Evolutionary conservation across 1,140 invertebrate genomes (phyloP).

Genomic region (Drosophila elegans): DNA sequence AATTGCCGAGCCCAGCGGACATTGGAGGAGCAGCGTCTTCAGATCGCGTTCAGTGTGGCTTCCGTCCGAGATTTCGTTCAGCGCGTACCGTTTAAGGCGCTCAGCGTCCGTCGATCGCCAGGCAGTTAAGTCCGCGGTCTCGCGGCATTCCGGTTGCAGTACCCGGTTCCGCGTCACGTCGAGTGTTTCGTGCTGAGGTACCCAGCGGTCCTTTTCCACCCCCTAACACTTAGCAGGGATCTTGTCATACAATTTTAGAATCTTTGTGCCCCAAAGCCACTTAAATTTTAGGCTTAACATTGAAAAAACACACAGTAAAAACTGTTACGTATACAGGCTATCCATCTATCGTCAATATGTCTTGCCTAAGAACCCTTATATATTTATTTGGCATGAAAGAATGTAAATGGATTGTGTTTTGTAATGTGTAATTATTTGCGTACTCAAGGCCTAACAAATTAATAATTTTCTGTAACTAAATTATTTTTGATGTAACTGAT

Average conservation of each 20-base stretch:
- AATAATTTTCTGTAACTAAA: no score
- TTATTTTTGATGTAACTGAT: conserved; percentile 25
- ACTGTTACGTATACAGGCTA: no score
- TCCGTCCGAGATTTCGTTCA: background rate
- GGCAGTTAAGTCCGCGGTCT: conserved; percentile 20
- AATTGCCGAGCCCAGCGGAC: conserved; percentile 62
- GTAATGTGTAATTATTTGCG: no score
- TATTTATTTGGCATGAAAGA: no score
- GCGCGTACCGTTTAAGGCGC: conserved; percentile 15
- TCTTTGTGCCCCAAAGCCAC: no score
- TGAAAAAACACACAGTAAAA: no score
- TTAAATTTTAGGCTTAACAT: no score
- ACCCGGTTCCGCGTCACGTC: conserved; percentile 15
- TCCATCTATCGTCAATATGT: no score
- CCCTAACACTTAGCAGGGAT: background rate
- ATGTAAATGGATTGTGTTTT: no score
- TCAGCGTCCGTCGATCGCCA: conserved; percentile 24
- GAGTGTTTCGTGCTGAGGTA: conserved; percentile 30
- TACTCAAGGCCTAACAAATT: no score
- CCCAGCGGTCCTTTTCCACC: background rate
- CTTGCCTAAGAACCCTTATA: no score
- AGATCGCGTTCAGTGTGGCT: conserved; percentile 9
- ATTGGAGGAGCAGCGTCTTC: conserved; percentile 27
- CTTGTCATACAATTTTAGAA: no score
- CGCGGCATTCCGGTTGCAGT: conserved; percentile 30